Conservation (phyloP, 2,797 vertebrate species). For the Gallinago solitaria region DNA sequence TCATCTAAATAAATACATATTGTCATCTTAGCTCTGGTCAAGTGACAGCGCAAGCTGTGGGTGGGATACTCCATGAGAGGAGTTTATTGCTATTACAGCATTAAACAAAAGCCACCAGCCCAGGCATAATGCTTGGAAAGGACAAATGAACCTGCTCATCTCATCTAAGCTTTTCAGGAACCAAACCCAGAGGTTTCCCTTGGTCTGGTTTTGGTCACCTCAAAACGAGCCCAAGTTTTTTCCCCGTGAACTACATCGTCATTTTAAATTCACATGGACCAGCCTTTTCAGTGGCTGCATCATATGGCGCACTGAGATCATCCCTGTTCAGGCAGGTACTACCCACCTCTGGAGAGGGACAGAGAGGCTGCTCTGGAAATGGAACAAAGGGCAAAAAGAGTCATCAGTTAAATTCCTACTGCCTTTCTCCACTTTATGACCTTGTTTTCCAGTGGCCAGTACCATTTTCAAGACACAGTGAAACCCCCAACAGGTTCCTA, state of each 20-base stretch:
- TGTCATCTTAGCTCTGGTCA: background rate
- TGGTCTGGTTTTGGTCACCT: background rate
- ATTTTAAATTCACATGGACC: background rate
- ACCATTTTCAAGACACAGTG: background rate
- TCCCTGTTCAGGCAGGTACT: background rate
- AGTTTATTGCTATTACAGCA: background rate
- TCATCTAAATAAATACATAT: background rate
- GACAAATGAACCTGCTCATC: background rate
- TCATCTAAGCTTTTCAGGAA: background rate
- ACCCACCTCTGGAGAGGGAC: fast-evolving
- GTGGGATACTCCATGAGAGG: background rate
- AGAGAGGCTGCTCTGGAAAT: background rate
- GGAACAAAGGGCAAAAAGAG: background rate
- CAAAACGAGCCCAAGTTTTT: background rate
- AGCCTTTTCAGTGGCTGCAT: background rate
- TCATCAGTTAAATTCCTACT: background rate
- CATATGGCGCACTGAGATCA: background rate
- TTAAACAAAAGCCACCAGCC: background rate
- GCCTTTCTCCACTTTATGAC: no score
- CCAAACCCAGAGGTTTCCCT: background rate
- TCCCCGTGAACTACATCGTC: background rate
- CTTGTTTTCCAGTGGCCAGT: background rate
- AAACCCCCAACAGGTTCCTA: background rate
- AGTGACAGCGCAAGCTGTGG: background rate
- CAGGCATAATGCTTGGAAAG: background rate